Conservation (phyloP, 1,140 invertebrate genomes). For the Homarus americanus region DNA sequence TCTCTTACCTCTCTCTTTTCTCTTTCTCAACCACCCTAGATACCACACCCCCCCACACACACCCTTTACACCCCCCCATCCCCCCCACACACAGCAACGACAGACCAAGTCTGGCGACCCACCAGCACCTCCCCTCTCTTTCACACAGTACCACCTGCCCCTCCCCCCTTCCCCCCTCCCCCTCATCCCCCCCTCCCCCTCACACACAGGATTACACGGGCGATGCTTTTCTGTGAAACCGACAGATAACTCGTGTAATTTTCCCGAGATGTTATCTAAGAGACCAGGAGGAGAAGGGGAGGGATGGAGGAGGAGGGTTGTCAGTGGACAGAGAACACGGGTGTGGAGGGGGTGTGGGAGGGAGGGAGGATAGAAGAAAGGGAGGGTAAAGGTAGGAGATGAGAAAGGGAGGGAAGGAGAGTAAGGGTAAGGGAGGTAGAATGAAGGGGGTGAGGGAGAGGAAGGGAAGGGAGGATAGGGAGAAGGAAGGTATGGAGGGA, state of each 20-base stretch:
- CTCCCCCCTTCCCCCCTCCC: background rate
- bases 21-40: too few relatives aligned
- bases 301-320: background rate
- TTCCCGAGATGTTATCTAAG: background rate
- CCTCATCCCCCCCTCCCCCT: background rate
- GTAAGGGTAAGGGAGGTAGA: background rate
- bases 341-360: background rate
- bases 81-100: background rate
- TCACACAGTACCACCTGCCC: background rate
- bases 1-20: background rate
- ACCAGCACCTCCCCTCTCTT: background rate
- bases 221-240: background rate
- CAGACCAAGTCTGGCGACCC: background rate
- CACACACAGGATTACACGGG: background rate
- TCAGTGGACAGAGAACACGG: background rate
- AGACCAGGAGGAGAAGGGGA: background rate
- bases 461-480: background rate
- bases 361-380: background rate
- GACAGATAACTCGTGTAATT: background rate
- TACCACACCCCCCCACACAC: too few relatives aligned
- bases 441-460: background rate
- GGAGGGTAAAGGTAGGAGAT: background rate
- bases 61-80: background rate
- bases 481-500: too few relatives aligned
- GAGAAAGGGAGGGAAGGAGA: background rate